Base-by-base conservation (phyloP, 2,797 vertebrate species). In the Melanotaenia parkinsoni region DNA sequence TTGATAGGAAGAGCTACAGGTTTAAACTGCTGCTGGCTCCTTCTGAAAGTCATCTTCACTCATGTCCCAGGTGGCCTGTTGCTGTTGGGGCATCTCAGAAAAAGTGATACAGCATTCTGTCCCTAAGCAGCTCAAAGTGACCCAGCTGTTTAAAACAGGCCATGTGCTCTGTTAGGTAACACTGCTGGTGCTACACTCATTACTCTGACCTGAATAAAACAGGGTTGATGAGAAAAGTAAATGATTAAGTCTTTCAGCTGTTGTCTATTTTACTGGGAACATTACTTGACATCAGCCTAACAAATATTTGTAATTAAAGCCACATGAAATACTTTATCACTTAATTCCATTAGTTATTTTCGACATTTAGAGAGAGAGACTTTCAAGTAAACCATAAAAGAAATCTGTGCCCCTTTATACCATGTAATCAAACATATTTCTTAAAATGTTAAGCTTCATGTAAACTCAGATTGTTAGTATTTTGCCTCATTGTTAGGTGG, bases 81-180 rank as follows among this genome's bases (percentile, higher is more conserved):
- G 83, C 81, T 84, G 82, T 53, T 45, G 74, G 57, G 58, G 38
- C 56, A 24, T 67, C 74, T 86, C 45, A 50, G 73, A 80, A 67
- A 30, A 84, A 76, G 80, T 84, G 86, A 88, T 82, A 64, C 86
- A 87, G 88, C 88, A 83, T 83, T 76, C 56, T 73, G 77, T 90
- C 83, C 81, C 74, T 3, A 50, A 86, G 72, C 83, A 79, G 82
- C 83, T 88, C 80, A 89, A 88, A 88, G 91, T 92, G 91, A 93
- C 91, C 91, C 87, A 86, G 91, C 91, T 85, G 88, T 91, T 89
- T 85, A 83, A 92, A 92, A 84, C 86, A 83, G 90, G 91, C 83
- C 88, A 74, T 38, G 81, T 70, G 18, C 77, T 58, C 62, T 51
- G 76, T 92, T 88, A 88, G 79, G 79, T 90, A 91, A 92, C 81